Percentiles rank a stretch among this genome's conserved stretches.
Conservation (phyloP, 1,140 invertebrate species). For the Forficula auricularia region DNA sequence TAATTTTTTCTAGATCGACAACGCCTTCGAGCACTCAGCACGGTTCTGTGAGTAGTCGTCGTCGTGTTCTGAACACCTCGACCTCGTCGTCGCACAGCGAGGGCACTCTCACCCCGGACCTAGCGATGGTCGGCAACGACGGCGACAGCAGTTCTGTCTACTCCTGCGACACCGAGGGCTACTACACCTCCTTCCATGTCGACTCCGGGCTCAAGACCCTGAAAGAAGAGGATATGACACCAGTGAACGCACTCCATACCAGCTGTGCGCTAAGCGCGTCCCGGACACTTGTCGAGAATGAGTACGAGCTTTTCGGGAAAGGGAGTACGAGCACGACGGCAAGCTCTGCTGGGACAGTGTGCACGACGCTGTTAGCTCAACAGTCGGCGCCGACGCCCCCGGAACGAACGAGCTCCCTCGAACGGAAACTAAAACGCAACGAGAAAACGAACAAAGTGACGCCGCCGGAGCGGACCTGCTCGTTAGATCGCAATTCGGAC, state of each 20-base stretch:
- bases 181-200: constrained; percentile 92
- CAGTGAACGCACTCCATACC: constrained; percentile 41
- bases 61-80: constrained; percentile 48
- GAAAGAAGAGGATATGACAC: constrained; percentile 52
- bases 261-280: constrained; percentile 34
- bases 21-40: neutral
- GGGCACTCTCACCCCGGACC: constrained; percentile 66
- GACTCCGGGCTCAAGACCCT: constrained; percentile 80
- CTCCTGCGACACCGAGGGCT: constrained; percentile 90
- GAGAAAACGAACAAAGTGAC: constrained; percentile 34
- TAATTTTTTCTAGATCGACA: neutral
- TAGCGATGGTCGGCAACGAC: constrained; percentile 51
- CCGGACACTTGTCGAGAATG: constrained; percentile 47
- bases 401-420: constrained; percentile 17
- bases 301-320: constrained; percentile 75
- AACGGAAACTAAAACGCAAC: constrained; percentile 23
- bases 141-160: constrained; percentile 83
- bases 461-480: constrained; percentile 13
- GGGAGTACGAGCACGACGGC: constrained; percentile 77
- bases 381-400: constrained; percentile 25
- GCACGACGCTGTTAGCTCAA: constrained; percentile 52
- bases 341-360: constrained; percentile 75
- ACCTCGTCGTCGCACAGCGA: constrained; percentile 68
- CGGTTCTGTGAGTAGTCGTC: constrained; percentile 39
- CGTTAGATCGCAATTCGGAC: constrained; percentile 23